Base-by-base conservation (phyloP, 2,797 vertebrate species). In the Girardinus metallicus region DNA sequence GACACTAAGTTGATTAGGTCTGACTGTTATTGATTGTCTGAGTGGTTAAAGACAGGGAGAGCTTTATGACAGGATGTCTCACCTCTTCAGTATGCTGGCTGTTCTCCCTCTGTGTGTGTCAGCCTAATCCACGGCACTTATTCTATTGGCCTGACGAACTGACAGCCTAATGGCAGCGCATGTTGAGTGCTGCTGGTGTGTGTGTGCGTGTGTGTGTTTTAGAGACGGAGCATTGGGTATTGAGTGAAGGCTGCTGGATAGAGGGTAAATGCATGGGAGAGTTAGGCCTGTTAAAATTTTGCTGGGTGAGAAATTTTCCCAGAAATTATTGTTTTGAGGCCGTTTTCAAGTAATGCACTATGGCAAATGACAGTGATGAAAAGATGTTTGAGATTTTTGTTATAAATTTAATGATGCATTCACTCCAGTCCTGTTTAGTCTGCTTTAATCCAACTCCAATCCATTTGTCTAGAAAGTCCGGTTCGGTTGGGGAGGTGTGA, bases 81-180 rank as follows among this genome's bases (percentile, higher is more conserved):
- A 91, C 91, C 91, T 87, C 71, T 85, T 95, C 93, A 91, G 92
- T 94, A 94, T 95, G 87, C 94, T 72, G 84, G 80, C 83, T 87
- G 39, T 77, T 75, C 82, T 78, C 71, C 78, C 60, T 43, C 49
- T 76, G 66, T 77, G 66, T 75, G 78, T 80, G 78, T 82, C 64
- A 87, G 86, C 76, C 86, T 94, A 94, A 94, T 95, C 92, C 90
- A 85, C 81, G 26, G 72, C 89, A 90, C 91, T 93, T 94, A 92
- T 94, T 93, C 93, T 92, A 89, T 92, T 95, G 94, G 94, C 92
- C 89, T 81, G 90, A 89, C 91, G 92, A 92, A 94, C 90, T 93
- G 93, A 93, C 93, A 91, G 91, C 82, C 94, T 93, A 94, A 94
- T 93, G 85, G 85, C 81, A 73, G 87, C 80, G 79, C 85, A 81